Evolutionary conservation across 30 jellyfish, hydroid and myxozoan species (phyloP).

Genomic region (Calvadosia cruxmelitensis): DNA sequence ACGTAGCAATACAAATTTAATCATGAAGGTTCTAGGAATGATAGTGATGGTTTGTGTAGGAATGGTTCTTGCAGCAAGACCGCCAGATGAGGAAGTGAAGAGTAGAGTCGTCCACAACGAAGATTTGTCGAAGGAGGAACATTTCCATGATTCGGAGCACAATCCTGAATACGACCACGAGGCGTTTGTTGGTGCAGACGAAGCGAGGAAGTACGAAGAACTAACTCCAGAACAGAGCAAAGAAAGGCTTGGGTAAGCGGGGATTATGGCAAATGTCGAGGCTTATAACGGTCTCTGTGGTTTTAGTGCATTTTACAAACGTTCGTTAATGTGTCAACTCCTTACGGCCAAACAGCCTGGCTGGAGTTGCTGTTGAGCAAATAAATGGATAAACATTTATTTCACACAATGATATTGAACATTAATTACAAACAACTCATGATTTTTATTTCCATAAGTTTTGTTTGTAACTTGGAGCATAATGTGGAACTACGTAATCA

Average conservation of each 20-base stretch:
- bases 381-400: too few species aligned
- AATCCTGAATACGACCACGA: conserved; percentile 89
- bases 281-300: too few species aligned
- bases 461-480: too few species aligned
- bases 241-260: conserved; percentile 77
- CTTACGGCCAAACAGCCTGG: background rate
- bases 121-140: conserved; percentile 50
- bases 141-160: conserved; percentile 44
- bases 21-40: background rate
- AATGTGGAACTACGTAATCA: too few species aligned
- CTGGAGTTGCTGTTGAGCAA: background rate
- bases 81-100: conserved; percentile 9
- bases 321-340: background rate
- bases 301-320: too few species aligned
- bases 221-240: conserved; percentile 85
- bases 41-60: background rate
- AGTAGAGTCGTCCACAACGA: conserved; percentile 37
- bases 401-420: too few species aligned
- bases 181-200: conserved; percentile 89
- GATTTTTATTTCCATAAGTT: too few species aligned
- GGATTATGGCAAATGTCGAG: too few species aligned
- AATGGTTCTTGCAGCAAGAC: background rate
- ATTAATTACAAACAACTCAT: too few species aligned
- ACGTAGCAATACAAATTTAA: too few species aligned
- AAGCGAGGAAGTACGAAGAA: conserved; percentile 68